Evolutionary conservation across 2,113 vertebrate genomes (phyloP).

Genomic region (Chauna torquata): DNA sequence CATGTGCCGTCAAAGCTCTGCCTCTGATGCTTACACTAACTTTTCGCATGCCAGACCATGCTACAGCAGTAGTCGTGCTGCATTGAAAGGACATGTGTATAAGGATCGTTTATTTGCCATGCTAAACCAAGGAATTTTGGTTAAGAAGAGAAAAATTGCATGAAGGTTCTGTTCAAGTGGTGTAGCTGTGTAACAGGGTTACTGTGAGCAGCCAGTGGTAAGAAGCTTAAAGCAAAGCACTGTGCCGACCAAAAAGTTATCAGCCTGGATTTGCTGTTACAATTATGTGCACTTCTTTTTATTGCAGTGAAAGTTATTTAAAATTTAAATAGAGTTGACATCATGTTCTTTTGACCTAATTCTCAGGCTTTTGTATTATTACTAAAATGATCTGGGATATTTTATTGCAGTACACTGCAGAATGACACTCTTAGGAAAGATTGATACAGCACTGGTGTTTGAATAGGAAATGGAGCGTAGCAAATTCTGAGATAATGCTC

Average conservation of each 20-base stretch:
- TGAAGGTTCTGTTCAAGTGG: background rate
- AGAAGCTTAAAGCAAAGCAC: background rate
- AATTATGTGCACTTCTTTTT: background rate
- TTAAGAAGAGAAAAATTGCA: background rate
- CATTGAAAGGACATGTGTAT: background rate
- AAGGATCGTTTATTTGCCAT: background rate
- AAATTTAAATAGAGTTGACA: conserved; percentile 26
- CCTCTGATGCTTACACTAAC: background rate
- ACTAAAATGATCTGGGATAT: background rate
- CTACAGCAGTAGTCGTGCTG: background rate
- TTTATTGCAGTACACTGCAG: background rate
- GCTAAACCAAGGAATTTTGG: background rate
- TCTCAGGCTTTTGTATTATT: conserved; percentile 10
- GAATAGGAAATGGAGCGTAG: conserved; percentile 6
- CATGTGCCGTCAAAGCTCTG: background rate
- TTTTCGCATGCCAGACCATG: background rate
- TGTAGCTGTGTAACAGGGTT: background rate
- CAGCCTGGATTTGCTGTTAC: background rate
- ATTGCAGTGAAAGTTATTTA: conserved; percentile 2
- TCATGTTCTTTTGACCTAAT: conserved; percentile 35
- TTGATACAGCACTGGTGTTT: conserved; percentile 24
- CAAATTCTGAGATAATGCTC: conserved; percentile 4
- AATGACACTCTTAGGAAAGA: background rate
- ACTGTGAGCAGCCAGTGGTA: background rate
- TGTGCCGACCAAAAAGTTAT: background rate